Evolutionary conservation across 2,797 vertebrate species (phyloP).

Genomic region (Enteromius paludinosus): DNA sequence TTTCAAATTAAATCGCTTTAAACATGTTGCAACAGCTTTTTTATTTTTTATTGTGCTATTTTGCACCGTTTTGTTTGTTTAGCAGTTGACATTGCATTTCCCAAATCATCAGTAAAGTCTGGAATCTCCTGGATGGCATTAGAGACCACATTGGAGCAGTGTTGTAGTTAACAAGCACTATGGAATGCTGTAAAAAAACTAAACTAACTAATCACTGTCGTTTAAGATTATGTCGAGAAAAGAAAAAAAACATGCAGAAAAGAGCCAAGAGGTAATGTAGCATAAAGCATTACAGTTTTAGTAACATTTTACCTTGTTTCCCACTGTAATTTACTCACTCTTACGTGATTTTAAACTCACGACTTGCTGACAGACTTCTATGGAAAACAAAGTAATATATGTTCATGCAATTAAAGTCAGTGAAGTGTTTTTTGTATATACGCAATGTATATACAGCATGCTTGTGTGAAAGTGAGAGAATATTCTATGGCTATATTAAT

Average conservation of each 20-base stretch:
- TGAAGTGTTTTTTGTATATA: not conserved
- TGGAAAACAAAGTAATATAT: not conserved
- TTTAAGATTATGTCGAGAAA: constrained; percentile 35
- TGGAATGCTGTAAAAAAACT: constrained; percentile 47
- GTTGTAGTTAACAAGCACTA: constrained; percentile 43
- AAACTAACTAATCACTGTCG: constrained; percentile 30
- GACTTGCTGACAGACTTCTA: not conserved
- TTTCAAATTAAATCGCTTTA: not conserved
- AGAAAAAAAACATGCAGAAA: constrained; percentile 14
- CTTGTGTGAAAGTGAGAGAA: no score
- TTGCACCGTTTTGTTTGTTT: constrained; percentile 45
- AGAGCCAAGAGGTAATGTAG: constrained; percentile 16
- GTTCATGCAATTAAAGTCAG: not conserved
- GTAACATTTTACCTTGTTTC: not conserved
- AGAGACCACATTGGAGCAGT: constrained; percentile 44
- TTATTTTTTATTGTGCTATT: constrained; percentile 3
- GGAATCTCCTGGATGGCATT: constrained; percentile 37
- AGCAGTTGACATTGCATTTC: constrained; percentile 35
- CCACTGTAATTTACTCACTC: not conserved
- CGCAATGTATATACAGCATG: not conserved
- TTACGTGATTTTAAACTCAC: not conserved
- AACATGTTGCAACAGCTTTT: constrained; percentile 21
- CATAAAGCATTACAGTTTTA: not conserved
- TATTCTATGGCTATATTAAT: not conserved
- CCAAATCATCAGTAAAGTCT: constrained; percentile 35